Base-by-base conservation (phyloP, 2,113 vertebrate genomes). In the Calidris pugnax region DNA sequence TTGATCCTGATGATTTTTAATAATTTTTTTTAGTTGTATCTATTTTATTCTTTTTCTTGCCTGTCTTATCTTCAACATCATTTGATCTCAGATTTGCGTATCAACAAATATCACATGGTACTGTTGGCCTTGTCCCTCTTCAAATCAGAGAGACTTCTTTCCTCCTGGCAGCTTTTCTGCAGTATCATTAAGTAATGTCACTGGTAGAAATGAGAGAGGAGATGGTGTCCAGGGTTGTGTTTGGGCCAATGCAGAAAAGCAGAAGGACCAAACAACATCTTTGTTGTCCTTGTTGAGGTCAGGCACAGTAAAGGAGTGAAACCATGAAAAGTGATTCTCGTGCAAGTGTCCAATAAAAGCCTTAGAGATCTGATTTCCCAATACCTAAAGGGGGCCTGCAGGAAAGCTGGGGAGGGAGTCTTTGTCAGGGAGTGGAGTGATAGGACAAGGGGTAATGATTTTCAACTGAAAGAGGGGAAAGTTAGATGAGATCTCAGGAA, bases 171-270 rank as follows among this genome's bases (percentile, higher is more conserved):
- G 1, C 24, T 59, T 57, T 69, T 81, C 47, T 27, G 8, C 19
- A 30, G 12, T 12, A 62, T 37, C 16, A 3, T 62, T 78, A 47
- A 60, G 23, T 66, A 10, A 20, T 12, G 7, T 76, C 32, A 50
- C 37, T 63, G 47, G 14, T 22, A 37, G 53, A 47, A 79, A 66
- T 20, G 27, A 30, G 48, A 73, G 51, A 21, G 48, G 45, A 66
- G 22, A 32, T 12, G 50, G 6, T 56, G 67, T 33, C n/a, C 22
- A 18, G 41, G 27, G 45, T 39, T 0, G 0, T 32, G 23, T 20
- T 72, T 69, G 32, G 63, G 5, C 15, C 22, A 41, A 2, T 0
- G 0, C 12, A 51, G 50, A 71, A 84, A 81, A 30, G 26, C 17
- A 8, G 0, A 17, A 90, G 45, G 55, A 33, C 24, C 33, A 69